Evolutionary conservation across 2,113 vertebrate species (phyloP), one percentile per base, ranked within the genome.

Genomic region (Balaenoptera acutorostrata): DNA sequence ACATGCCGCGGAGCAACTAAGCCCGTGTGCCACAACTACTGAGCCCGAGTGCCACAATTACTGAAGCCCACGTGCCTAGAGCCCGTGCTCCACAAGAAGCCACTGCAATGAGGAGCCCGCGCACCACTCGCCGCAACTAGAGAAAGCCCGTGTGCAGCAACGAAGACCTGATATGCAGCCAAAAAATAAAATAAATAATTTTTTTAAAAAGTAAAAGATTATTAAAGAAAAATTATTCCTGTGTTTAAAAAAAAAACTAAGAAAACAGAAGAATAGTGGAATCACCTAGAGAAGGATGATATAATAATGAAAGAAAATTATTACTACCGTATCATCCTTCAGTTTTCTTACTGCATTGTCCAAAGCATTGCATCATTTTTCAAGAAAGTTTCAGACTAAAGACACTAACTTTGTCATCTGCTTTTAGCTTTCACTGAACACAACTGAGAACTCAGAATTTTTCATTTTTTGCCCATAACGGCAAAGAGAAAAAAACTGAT

Each of bases 401-500:
- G 10, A 81, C 6, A 77, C 10, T 88, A 61, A 71, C 21, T 91
- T 84, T n/a, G 52, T 15, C 63, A 20, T 69, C 55, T 66, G 36
- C 77, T 87, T 94, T 83, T 63, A 94, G 44, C 29, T 80, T 72
- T 66, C 75, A 57, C 0, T 72, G 61, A 92, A 83, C 15, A 68
- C 20, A 82, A 21, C 5, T 57, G 6, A 93, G 52, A 78, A 92
- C 20, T 77, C n/a, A 72, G 10, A 74, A 78, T 33, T 94, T 96
- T 80, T 85, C 2, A 72, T 46, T 91, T 90, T 81, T 49, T 88
- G 14, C 6, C 33, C 20, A 64, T 31, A 80, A 63, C n/a, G 90
- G 49, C 33, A 88, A 80, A 93, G 31, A 72, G 55, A 90, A 78
- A 69, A 96, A 87, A 94, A 88, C 39, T 92, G 27, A 80, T 49